phyloP scores from a whole-genome alignment of 2,888 invertebrate genomes.

The Orchesella flavescens region DNA sequence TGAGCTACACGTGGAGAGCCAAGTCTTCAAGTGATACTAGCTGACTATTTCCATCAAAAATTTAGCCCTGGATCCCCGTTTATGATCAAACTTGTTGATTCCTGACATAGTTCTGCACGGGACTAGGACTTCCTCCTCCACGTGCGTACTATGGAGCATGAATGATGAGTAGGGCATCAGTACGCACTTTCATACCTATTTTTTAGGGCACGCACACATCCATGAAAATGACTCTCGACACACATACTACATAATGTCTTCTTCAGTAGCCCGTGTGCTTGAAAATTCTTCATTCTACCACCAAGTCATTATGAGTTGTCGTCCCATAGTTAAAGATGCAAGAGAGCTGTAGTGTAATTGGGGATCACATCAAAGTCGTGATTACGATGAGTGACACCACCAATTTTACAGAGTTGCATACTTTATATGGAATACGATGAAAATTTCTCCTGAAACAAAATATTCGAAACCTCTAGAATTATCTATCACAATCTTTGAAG shows the following conservation, averaged over 20 bases:
- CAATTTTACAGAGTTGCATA: too few species aligned
- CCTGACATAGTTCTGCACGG: constrained; percentile 21
- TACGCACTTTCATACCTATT: not conserved
- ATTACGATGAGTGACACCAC: too few species aligned
- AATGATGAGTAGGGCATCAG: not conserved
- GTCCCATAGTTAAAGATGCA: too few species aligned
- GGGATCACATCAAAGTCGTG: too few species aligned
- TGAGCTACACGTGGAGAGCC: constrained; percentile 28
- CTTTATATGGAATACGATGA: constrained; percentile 33
- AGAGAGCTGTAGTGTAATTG: too few species aligned
- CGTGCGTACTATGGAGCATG: constrained; percentile 30
- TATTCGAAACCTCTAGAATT: constrained; percentile 35
- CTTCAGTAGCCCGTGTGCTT: too few species aligned
- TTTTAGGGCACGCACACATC: constrained; percentile 6
- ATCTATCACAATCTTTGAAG: constrained; percentile 49
- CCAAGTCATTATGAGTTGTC: too few species aligned
- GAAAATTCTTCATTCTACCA: too few species aligned
- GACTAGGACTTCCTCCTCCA: constrained; percentile 51
- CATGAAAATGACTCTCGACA: not conserved
- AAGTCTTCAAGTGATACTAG: not conserved
- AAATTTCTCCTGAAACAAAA: constrained; percentile 41
- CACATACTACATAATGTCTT: too few species aligned
- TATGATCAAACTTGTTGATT: constrained; percentile 50
- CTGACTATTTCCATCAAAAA: constrained; percentile 51
- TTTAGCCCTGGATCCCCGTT: constrained; percentile 32